Percentiles rank a stretch among this genome's conserved stretches.
Conservation (phyloP, 2,888 invertebrate species). For the Oligia fasciuncula region DNA sequence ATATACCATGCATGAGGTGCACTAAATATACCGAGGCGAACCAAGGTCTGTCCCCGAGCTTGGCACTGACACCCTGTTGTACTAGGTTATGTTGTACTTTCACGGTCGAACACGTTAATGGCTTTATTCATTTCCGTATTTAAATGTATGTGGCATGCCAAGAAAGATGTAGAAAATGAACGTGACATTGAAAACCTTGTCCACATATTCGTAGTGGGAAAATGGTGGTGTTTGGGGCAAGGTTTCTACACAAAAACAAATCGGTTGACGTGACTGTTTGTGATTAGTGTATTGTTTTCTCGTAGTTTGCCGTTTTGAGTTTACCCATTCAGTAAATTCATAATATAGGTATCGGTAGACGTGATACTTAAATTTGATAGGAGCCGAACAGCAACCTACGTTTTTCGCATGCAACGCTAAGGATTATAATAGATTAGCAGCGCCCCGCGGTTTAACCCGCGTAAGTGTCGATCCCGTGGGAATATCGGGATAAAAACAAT, state of each 20-base stretch:
- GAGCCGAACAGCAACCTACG: not conserved
- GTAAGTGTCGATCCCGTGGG: too few species aligned
- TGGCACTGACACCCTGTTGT: conserved; percentile 62
- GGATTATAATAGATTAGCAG: not conserved
- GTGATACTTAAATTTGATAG: not conserved
- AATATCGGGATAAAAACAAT: too few species aligned
- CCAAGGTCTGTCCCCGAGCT: conserved; percentile 64
- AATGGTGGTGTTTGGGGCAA: not conserved
- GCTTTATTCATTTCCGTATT: conserved; percentile 45
- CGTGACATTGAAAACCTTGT: not conserved
- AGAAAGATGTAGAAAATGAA: conserved; percentile 9
- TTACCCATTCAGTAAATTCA: not conserved
- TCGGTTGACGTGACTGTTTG: not conserved
- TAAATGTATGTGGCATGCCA: conserved; percentile 14
- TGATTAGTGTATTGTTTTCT: not conserved
- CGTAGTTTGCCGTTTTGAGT: not conserved
- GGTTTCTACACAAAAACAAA: not conserved
- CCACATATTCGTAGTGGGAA: not conserved
- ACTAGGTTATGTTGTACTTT: conserved; percentile 43
- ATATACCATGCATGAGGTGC: conserved; percentile 66
- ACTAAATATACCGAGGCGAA: conserved; percentile 67
- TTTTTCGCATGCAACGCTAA: not conserved
- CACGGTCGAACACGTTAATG: conserved; percentile 43
- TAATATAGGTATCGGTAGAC: not conserved
- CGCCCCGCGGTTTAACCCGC: too few species aligned